Percentiles rank a stretch among this genome's conserved stretches.
Conservation (phyloP, 2,888 invertebrate species). For the Synanthedon vespiformis region DNA sequence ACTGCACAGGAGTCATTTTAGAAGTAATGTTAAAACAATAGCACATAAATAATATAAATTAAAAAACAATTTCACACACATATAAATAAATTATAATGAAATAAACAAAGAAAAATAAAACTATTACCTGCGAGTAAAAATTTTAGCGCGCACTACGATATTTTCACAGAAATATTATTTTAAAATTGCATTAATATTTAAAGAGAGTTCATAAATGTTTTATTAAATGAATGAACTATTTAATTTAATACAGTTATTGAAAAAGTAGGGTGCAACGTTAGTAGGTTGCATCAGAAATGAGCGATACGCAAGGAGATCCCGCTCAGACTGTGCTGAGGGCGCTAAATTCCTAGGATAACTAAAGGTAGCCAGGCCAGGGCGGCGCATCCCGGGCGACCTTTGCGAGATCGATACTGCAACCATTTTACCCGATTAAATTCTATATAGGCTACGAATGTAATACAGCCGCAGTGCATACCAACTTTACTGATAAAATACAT, state of each 20-base stretch:
- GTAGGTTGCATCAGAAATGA: not conserved
- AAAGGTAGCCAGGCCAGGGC: not conserved
- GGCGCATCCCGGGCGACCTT: not conserved
- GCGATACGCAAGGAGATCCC: not conserved
- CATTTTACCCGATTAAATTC: not conserved
- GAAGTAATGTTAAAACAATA: too few relatives aligned
- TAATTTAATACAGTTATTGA: not conserved
- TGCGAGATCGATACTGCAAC: not conserved
- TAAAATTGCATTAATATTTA: not conserved
- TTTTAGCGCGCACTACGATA: not conserved
- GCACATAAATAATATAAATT: too few relatives aligned
- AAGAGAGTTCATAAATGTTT: not conserved
- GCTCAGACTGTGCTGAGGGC: not conserved
- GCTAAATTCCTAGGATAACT: not conserved
- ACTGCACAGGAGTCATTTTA: too few relatives aligned
- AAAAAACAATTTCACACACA: too few relatives aligned
- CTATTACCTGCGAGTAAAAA: not conserved
- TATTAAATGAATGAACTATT: not conserved
- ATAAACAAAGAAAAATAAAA: not conserved
- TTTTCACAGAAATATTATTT: not conserved
- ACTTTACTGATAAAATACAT: too few relatives aligned
- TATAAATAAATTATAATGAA: not conserved
- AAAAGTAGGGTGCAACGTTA: not conserved
- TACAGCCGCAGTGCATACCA: too few relatives aligned
- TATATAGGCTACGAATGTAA: too few relatives aligned